phyloP scores from a whole-genome alignment of 2,113 vertebrate genomes.

The Paralichthys olivaceus region DNA sequence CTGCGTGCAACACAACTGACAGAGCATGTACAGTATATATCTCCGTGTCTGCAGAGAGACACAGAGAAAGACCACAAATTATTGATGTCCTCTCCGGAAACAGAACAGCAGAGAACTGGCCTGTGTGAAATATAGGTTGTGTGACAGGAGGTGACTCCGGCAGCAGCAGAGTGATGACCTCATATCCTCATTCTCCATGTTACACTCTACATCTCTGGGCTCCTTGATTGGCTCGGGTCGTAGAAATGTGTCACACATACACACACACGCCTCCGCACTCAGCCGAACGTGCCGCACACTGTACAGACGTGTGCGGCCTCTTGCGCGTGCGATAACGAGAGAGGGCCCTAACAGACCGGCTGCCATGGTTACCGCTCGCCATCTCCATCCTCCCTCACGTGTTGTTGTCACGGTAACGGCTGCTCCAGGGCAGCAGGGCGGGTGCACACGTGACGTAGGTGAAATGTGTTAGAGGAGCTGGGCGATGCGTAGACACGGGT shows the following conservation, averaged over 20 bases:
- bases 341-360: slow-evolving; percentile 41
- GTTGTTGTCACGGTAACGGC: slow-evolving; percentile 71
- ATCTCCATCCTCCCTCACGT: slow-evolving; percentile 31
- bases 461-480: slow-evolving; percentile 19
- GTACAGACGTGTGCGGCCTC: too few species aligned
- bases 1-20: slow-evolving; percentile 17
- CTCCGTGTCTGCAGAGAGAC: slow-evolving; percentile 40
- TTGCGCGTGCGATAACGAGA: neutral
- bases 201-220: neutral
- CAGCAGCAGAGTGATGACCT: neutral
- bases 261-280: slow-evolving; percentile 5
- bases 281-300: slow-evolving; percentile 5
- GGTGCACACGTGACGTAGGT: slow-evolving; percentile 29
- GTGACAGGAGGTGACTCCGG: slow-evolving; percentile 8
- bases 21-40: slow-evolving; percentile 32
- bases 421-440: slow-evolving; percentile 16
- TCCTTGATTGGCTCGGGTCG: slow-evolving; percentile 9
- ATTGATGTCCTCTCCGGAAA: slow-evolving; percentile 62
- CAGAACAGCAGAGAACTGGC: slow-evolving; percentile 33
- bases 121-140: slow-evolving; percentile 26
- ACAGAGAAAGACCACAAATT: slow-evolving; percentile 38
- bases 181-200: slow-evolving; percentile 12
- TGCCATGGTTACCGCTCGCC: slow-evolving; percentile 58
- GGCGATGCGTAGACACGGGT: slow-evolving; percentile 6
- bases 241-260: neutral